Conservation (phyloP, 2,113 vertebrate species). For the Chamaea fasciata region DNA sequence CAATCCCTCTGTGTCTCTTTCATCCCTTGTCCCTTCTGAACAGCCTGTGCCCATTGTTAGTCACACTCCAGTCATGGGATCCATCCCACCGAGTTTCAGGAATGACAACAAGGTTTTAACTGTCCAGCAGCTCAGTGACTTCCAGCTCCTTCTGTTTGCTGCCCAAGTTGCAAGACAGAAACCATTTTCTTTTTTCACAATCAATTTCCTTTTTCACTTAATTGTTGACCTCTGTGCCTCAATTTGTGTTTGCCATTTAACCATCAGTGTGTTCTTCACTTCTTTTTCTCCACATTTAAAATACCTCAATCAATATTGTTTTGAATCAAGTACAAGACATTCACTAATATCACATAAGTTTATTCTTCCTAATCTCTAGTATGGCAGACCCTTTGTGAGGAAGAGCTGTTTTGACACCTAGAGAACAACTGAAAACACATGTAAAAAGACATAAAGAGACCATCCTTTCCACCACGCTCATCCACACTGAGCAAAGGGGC, state of each 20-base stretch:
- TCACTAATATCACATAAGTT: not conserved
- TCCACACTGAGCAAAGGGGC: not conserved
- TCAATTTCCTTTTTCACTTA: not conserved
- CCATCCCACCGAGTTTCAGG: not conserved
- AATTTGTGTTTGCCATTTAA: not conserved
- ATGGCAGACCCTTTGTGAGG: not conserved
- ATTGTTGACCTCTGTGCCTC: not conserved
- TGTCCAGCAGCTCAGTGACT: not conserved
- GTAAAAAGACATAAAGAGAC: not conserved
- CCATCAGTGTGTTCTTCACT: not conserved
- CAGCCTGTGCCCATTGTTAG: not conserved
- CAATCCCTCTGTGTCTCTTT: not conserved
- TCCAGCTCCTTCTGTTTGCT: not conserved
- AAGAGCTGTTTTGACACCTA: not conserved
- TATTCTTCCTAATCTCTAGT: not conserved
- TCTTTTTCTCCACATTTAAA: not conserved
- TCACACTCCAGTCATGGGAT: not conserved
- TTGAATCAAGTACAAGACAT: not conserved
- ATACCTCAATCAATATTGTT: not conserved
- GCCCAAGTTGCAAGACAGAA: not conserved
- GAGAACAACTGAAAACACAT: not conserved
- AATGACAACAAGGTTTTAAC: not conserved
- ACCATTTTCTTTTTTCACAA: not conserved
- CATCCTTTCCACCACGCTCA: not conserved
- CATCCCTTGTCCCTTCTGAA: not conserved